A percentile compares a stretch with the other conserved stretches of the same genome.
Conservation (phyloP, 2,888 invertebrate species). For the Polyommatus iphigenia region DNA sequence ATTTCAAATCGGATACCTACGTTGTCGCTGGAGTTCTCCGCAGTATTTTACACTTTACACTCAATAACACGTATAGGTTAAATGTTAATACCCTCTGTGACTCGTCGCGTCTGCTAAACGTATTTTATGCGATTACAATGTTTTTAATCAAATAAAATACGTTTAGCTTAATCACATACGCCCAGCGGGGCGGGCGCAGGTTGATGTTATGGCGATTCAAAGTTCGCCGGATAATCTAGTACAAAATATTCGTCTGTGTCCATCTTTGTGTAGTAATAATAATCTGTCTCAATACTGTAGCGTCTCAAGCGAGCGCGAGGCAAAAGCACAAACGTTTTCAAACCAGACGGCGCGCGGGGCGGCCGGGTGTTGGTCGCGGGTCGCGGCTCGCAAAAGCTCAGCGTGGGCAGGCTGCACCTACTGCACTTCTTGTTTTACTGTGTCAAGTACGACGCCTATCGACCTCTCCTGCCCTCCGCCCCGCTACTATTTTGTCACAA, state of each 20-base stretch:
- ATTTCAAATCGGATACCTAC: background rate
- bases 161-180: too few species aligned
- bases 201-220: constrained; percentile 32
- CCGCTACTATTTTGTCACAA: constrained; percentile 50
- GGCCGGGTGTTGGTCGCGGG: constrained; percentile 52
- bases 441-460: constrained; percentile 79
- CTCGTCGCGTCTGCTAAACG: background rate
- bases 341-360: constrained; percentile 46
- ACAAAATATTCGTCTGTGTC: too few species aligned
- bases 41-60: constrained; percentile 9
- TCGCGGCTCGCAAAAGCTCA: constrained; percentile 68
- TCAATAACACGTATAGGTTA: constrained; percentile 15
- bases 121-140: background rate
- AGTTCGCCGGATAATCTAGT: too few species aligned
- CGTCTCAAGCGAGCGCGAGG: constrained; percentile 29
- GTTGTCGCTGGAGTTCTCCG: background rate
- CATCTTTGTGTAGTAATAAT: too few species aligned
- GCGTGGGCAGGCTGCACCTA: constrained; percentile 78
- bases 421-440: constrained; percentile 80
- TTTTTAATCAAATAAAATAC: too few species aligned
- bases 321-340: constrained; percentile 46
- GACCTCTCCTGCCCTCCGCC: constrained; percentile 54
- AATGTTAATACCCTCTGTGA: constrained; percentile 3
- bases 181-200: constrained; percentile 38
- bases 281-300: too few species aligned